phyloP scores from a whole-genome alignment of 2,113 vertebrate genomes.

The Atrichornis clamosus region DNA sequence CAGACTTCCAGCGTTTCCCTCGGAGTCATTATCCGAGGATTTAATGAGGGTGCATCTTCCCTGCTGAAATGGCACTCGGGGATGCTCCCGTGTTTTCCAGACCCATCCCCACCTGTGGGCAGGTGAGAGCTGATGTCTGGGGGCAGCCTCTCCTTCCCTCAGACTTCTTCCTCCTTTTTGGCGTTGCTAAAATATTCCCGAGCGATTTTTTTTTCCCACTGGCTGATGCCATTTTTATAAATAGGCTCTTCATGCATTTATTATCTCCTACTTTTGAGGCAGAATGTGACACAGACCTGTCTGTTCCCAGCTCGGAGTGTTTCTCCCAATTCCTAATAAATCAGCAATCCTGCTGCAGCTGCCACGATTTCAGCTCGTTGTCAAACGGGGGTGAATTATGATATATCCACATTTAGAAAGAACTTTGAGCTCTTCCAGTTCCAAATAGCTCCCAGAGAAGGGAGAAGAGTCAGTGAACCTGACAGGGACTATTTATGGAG shows the following conservation, averaged over 20 bases:
- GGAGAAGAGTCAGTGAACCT: background rate
- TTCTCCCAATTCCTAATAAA: constrained; percentile 6
- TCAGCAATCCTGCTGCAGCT: background rate
- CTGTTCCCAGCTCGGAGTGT: background rate
- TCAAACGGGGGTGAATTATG: constrained; percentile 4
- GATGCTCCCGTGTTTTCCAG: background rate
- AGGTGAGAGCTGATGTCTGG: background rate
- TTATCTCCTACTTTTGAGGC: background rate
- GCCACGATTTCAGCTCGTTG: background rate
- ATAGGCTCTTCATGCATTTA: background rate
- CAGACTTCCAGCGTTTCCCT: background rate
- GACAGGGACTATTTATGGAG: background rate
- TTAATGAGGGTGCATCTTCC: background rate
- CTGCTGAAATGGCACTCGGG: background rate
- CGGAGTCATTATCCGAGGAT: rapidly evolving
- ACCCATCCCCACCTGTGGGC: background rate
- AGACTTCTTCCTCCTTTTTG: background rate
- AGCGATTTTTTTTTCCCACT: background rate
- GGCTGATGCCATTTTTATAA: background rate
- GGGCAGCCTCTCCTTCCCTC: background rate
- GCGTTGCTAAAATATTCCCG: background rate
- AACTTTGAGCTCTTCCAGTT: constrained; percentile 17
- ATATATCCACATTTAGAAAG: constrained; percentile 36
- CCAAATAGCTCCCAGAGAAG: background rate
- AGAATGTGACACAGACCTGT: background rate